Evolutionary conservation across 2,888 invertebrate genomes (phyloP).

Genomic region (Platycheirus rosarum): DNA sequence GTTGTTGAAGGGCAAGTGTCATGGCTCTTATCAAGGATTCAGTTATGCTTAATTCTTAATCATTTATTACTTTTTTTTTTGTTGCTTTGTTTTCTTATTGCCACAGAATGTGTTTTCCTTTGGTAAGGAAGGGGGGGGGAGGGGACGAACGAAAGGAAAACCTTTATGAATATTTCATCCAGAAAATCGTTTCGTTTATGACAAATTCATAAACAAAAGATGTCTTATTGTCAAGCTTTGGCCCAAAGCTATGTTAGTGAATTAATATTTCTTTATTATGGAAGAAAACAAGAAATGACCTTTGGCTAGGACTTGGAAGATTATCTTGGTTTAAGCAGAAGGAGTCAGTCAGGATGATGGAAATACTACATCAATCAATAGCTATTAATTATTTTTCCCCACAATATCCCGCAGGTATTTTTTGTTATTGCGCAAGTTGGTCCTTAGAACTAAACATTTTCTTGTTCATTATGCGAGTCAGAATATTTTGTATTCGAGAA

Average conservation of each 20-base stretch:
- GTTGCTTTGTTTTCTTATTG: background rate
- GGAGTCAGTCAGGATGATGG: too few relatives aligned
- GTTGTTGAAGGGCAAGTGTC: conserved; percentile 44
- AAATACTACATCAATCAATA: conserved; percentile 8
- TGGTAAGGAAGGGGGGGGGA: too few relatives aligned
- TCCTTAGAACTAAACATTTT: too few relatives aligned
- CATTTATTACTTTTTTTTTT: conserved; percentile 18
- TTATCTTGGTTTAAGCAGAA: too few relatives aligned
- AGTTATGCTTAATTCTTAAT: conserved; percentile 45
- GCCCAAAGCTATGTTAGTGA: conserved; percentile 1
- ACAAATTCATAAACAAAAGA: conserved; percentile 29
- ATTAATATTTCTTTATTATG: conserved; percentile 12
- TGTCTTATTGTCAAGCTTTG: conserved; percentile 8
- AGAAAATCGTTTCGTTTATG: conserved; percentile 30
- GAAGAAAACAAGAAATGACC: background rate
- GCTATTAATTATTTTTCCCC: background rate
- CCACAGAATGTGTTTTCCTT: background rate
- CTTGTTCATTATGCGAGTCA: too few relatives aligned
- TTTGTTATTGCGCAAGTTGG: too few relatives aligned
- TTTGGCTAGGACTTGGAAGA: background rate
- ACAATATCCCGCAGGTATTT: too few relatives aligned
- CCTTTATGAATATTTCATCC: conserved; percentile 33
- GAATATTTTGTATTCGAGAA: too few relatives aligned
- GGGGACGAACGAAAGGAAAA: background rate
- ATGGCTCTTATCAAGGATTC: conserved; percentile 39